Conservation (phyloP, 2,797 vertebrate genomes). For the Xenops minutus region DNA sequence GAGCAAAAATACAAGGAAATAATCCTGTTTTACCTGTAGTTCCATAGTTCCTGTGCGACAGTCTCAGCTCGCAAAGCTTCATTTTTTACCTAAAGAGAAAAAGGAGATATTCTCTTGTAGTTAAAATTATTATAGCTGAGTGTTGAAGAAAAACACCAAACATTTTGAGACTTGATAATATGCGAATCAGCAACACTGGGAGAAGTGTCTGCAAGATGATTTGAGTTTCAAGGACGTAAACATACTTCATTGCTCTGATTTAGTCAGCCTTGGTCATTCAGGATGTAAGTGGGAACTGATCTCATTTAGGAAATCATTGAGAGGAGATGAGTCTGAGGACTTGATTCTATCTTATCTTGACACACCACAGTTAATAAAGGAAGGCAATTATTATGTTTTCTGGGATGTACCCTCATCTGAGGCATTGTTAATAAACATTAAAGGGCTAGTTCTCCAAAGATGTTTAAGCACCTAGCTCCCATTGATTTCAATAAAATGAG, state of each 20-base stretch:
- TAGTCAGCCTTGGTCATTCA: slow-evolving; percentile 59
- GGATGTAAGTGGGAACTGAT: slow-evolving; percentile 62
- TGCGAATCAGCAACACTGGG: neutral
- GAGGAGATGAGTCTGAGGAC: slow-evolving; percentile 60
- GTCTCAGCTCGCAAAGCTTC: neutral
- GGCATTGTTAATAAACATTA: slow-evolving; percentile 54
- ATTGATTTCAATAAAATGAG: slow-evolving; percentile 58
- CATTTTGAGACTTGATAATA: slow-evolving; percentile 1
- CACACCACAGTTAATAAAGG: slow-evolving; percentile 59
- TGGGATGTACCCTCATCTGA: slow-evolving; percentile 49
- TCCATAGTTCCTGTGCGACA: neutral
- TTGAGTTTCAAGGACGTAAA: slow-evolving; percentile 54
- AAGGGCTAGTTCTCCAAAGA: slow-evolving; percentile 44
- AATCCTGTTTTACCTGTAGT: neutral
- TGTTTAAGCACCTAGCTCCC: slow-evolving; percentile 38
- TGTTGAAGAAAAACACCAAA: neutral
- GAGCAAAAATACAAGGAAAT: neutral
- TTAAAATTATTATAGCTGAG: neutral
- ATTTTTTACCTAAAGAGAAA: neutral
- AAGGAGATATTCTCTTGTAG: neutral
- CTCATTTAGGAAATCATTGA: slow-evolving; percentile 66
- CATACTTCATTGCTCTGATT: slow-evolving; percentile 54
- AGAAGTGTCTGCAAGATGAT: slow-evolving; percentile 31
- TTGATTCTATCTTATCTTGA: slow-evolving; percentile 66
- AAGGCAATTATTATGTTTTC: slow-evolving; percentile 63